A percentile compares a stretch with the other conserved stretches of the same genome.
Conservation (phyloP, 2,113 vertebrate genomes). For the Haemorhous mexicanus region DNA sequence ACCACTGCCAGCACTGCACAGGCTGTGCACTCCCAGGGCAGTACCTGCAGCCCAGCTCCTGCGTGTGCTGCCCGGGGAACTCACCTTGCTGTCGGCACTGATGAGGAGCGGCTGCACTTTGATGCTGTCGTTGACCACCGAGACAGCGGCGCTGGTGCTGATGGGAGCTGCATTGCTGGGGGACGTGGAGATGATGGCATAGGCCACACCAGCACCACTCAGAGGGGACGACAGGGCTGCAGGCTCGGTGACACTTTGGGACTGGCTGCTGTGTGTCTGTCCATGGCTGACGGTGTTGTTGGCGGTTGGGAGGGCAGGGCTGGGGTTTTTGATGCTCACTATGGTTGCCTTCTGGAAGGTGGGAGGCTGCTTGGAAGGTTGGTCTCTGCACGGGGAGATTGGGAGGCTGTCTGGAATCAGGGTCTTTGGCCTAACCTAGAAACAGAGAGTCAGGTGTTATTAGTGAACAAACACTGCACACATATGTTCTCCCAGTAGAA, state of each 20-base stretch:
- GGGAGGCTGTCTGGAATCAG: slow-evolving; percentile 97
- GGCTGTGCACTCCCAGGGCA: not conserved
- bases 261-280: slow-evolving; percentile 72
- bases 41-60: not conserved
- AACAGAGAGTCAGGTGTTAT: not conserved
- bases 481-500: fast-evolving
- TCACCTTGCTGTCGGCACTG: slow-evolving; percentile 86
- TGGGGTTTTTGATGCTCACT: slow-evolving; percentile 86
- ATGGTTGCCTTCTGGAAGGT: slow-evolving; percentile 84
- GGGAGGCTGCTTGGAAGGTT: slow-evolving; percentile 83
- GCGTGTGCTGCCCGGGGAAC: not conserved
- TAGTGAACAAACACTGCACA: not conserved
- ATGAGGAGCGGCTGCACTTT: slow-evolving; percentile 88
- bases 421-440: slow-evolving; percentile 98
- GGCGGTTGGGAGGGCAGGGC: slow-evolving; percentile 88
- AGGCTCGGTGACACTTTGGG: slow-evolving; percentile 44
- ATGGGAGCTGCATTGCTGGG: slow-evolving; percentile 72
- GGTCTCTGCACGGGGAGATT: slow-evolving; percentile 81
- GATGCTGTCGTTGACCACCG: slow-evolving; percentile 81
- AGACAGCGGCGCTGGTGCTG: slow-evolving; percentile 69
- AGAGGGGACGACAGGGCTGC: slow-evolving; percentile 64
- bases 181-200: slow-evolving; percentile 91
- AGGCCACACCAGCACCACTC: slow-evolving; percentile 86
- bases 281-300: slow-evolving; percentile 90
- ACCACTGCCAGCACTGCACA: not conserved